These are phyloP conservation scores for Mesitornis unicolor DNA, from an alignment of 2,113 vertebrate species.

Conservation along the genomic window DNA sequence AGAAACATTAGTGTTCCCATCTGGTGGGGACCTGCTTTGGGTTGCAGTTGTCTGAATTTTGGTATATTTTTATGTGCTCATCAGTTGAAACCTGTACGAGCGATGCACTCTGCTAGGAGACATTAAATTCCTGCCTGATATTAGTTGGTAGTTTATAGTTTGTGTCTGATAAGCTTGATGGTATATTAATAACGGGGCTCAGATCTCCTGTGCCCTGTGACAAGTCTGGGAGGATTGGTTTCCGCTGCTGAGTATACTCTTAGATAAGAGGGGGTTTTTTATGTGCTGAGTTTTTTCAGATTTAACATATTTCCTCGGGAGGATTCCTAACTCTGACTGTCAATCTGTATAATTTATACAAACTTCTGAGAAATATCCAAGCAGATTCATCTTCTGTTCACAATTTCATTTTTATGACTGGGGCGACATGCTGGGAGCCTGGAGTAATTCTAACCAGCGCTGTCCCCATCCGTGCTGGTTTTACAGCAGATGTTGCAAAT, in stretches of 20 bases:
- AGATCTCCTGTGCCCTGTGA: neutral
- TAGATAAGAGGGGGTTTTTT: neutral
- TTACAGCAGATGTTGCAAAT: neutral
- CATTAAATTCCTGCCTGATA: neutral
- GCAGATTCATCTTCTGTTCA: neutral
- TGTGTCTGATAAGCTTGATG: neutral
- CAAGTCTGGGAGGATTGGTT: neutral
- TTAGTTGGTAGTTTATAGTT: neutral
- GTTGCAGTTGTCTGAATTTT: neutral
- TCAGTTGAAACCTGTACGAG: neutral
- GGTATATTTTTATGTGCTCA: neutral
- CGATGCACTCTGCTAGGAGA: neutral
- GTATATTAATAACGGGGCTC: neutral
- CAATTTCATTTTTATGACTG: neutral
- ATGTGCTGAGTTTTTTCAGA: neutral
- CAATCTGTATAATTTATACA: neutral
- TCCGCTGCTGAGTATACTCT: neutral
- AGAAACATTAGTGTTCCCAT: neutral
- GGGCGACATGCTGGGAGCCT: neutral
- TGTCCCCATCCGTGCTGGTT: neutral
- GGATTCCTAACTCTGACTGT: neutral
- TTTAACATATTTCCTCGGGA: neutral
- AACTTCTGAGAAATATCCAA: neutral
- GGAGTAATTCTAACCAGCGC: neutral
- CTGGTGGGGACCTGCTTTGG: neutral